These are phyloP conservation scores for Plotosus lineatus DNA, from an alignment of 2,113 vertebrate genomes.

Conservation along the genomic window DNA sequence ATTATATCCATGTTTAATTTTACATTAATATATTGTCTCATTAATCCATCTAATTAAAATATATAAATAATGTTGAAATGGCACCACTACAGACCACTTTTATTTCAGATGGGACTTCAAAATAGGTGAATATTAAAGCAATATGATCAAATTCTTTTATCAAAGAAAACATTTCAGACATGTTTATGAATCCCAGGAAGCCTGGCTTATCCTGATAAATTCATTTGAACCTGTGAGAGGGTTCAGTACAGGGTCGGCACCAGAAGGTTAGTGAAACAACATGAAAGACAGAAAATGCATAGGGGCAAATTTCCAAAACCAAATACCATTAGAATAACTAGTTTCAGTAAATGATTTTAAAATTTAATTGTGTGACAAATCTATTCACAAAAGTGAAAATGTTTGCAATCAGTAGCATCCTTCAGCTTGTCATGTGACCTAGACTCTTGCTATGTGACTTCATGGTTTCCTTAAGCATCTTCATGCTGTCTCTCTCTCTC, in stretches of 20 bases:
- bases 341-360: slow-evolving; percentile 28
- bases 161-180: background rate
- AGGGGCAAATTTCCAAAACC: background rate
- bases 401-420: slow-evolving; percentile 11
- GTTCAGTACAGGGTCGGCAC: slow-evolving; percentile 1
- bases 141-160: background rate
- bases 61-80: background rate
- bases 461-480: slow-evolving; percentile 34
- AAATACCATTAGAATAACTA: slow-evolving; percentile 18
- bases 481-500: background rate
- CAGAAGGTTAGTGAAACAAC: background rate
- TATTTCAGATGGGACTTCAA: slow-evolving; percentile 7
- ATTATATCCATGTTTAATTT: background rate
- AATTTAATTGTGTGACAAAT: slow-evolving; percentile 23
- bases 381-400: slow-evolving; percentile 19
- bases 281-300: background rate
- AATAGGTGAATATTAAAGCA: background rate
- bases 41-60: background rate
- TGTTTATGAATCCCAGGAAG: background rate
- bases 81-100: background rate
- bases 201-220: slow-evolving; percentile 34
- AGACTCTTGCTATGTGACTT: slow-evolving; percentile 18
- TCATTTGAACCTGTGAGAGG: slow-evolving; percentile 29
- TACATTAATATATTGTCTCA: no score
- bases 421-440: slow-evolving; percentile 36